Conservation (phyloP, 2,888 invertebrate species). For the Chalcosyrphus nemorum region DNA sequence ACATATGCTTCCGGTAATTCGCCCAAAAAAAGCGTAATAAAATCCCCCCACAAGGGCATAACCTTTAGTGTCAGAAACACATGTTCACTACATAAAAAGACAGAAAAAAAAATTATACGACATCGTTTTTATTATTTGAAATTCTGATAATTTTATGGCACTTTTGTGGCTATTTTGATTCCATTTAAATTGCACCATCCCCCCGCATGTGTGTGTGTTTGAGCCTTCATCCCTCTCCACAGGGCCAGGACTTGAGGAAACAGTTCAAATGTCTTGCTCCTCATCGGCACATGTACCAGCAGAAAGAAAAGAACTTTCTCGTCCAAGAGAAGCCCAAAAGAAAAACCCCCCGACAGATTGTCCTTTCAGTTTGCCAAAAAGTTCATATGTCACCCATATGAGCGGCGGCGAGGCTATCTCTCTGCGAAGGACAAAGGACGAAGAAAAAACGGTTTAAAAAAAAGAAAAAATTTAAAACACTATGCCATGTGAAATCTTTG, state of each 20-base stretch:
- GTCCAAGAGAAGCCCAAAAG: too few relatives aligned
- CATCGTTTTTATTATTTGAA: slow-evolving; percentile 55
- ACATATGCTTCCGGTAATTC: slow-evolving; percentile 55
- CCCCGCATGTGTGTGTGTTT: slow-evolving; percentile 6
- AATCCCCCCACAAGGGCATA: slow-evolving; percentile 51
- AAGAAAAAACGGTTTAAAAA: background rate
- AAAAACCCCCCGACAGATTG: slow-evolving; percentile 44
- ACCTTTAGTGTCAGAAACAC: slow-evolving; percentile 50
- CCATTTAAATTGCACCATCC: slow-evolving; percentile 37
- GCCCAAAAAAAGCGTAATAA: slow-evolving; percentile 49
- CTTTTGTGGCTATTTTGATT: slow-evolving; percentile 65
- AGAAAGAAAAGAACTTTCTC: slow-evolving; percentile 30
- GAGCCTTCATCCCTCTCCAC: background rate
- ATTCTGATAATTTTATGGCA: slow-evolving; percentile 63
- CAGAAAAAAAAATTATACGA: slow-evolving; percentile 54
- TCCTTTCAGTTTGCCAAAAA: slow-evolving; percentile 51
- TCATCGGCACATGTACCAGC: slow-evolving; percentile 26
- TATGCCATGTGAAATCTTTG: slow-evolving; percentile 14
- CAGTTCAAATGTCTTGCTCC: slow-evolving; percentile 10
- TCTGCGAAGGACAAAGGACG: background rate
- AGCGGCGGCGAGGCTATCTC: slow-evolving; percentile 1
- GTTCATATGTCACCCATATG: slow-evolving; percentile 44
- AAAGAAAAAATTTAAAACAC: background rate
- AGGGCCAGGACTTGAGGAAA: background rate
- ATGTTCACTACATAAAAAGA: slow-evolving; percentile 54